Base-by-base conservation (phyloP, 2,888 invertebrate species). In the Sericinus montela region DNA sequence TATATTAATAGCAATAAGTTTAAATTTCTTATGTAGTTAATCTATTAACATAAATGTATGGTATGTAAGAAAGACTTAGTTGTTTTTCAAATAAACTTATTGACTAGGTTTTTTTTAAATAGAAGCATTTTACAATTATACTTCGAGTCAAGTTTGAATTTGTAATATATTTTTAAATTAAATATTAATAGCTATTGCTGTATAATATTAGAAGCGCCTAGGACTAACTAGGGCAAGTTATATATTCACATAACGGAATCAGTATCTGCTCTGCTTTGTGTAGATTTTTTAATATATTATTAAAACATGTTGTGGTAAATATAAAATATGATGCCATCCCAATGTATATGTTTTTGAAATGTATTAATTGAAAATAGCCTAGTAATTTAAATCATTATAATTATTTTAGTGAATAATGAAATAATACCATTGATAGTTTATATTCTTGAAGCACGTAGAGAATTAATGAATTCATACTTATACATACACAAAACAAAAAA, bases 41-140 rank as follows among this genome's bases (percentile, higher is more conserved):
- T 49, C 48, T 43, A 36, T 30, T 32, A 49, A 48, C 40, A 43
- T 42, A 52, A 9, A 13, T 8, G 25, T 34, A 16, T 49, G 41
- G 37, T 51, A 46, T 44, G 45, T 47, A 52, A 42, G 43, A 48
- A 43, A 49, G 45, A 48, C 43, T 51, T 57, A 48, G 40, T 30
- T 7, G 53, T 48, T 45, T 47, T 57, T 55, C 51, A 65, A 73
- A 71, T 75, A 73, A 69, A 59, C 83, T 83, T 85, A 84, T 76
- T 84, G 85, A 85, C 84, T 82, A 81, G 80, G 75, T 75, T 72
- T 48, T 48, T 36, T 40, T 41, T 39, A 16, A 32, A 32, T 69
- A 72, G 74, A 77, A 78, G 75, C 63, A 69, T 67, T 58, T 15
- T 37, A 19, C 19, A 19, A 19, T 19, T n/a, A n/a, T n/a, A n/a